Evolutionary conservation across 1,140 invertebrate species (phyloP).

Genomic region (Lordiphosa clarofinis): DNA sequence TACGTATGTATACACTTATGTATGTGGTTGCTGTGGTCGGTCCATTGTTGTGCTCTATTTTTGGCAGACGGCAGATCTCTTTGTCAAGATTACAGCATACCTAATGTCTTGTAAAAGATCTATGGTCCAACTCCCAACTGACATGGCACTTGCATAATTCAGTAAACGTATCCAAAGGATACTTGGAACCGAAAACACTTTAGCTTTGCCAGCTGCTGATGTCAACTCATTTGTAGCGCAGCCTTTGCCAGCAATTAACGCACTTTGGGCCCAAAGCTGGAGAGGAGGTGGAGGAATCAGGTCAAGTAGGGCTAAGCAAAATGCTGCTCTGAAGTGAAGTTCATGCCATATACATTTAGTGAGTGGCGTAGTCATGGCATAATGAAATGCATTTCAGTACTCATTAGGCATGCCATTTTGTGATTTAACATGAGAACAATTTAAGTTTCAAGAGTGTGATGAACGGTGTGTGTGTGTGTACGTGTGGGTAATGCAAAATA

Average conservation of each 20-base stretch:
- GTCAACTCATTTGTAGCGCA: constrained; percentile 38
- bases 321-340: constrained; percentile 41
- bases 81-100: constrained; percentile 30
- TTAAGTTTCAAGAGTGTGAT: constrained; percentile 38
- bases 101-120: constrained; percentile 67
- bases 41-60: constrained; percentile 44
- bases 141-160: constrained; percentile 45
- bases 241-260: constrained; percentile 63
- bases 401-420: constrained; percentile 73
- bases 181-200: constrained; percentile 18
- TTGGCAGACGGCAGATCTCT: constrained; percentile 37
- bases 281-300: constrained; percentile 30
- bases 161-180: constrained; percentile 31
- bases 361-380: constrained; percentile 18
- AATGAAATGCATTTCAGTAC: constrained; percentile 73
- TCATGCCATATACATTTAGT: constrained; percentile 46
- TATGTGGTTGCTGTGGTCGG: constrained; percentile 5
- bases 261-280: constrained; percentile 30
- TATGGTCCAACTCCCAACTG: constrained; percentile 14
- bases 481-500: background rate
- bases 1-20: constrained; percentile 3
- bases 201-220: constrained; percentile 16
- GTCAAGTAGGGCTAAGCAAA: constrained; percentile 55
- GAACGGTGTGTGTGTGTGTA: constrained; percentile 14
- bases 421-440: constrained; percentile 26